A percentile compares a stretch with the other conserved stretches of the same genome.
phyloP scores from a whole-genome alignment of 2,113 vertebrate species.

The Myxocyprinus asiaticus region DNA sequence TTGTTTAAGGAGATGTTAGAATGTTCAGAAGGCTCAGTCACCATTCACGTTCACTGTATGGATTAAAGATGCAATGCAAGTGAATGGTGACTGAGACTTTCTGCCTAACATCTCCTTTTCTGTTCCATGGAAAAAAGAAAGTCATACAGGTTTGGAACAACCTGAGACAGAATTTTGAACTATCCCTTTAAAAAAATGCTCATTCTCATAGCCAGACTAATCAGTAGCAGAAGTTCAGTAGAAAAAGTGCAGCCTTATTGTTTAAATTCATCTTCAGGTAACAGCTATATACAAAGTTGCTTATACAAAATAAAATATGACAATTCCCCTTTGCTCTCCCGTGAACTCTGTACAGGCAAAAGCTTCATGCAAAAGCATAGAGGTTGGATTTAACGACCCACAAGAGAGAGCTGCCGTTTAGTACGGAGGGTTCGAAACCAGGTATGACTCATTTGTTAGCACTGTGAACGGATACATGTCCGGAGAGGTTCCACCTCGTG shows the following conservation, averaged over 20 bases:
- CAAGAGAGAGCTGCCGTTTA: constrained; percentile 10
- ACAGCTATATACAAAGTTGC: constrained; percentile 71
- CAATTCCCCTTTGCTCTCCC: constrained; percentile 59
- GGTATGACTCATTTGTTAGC: constrained; percentile 52
- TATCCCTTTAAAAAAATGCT: neutral
- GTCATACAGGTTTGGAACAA: no score
- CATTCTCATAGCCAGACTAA: constrained; percentile 48
- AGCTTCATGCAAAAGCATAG: constrained; percentile 65
- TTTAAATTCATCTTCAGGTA: constrained; percentile 68
- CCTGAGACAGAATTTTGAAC: neutral
- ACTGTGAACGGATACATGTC: constrained; percentile 4
- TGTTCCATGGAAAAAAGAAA: no score
- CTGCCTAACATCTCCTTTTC: no score
- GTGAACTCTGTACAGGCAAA: constrained; percentile 74
- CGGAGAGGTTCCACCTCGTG: neutral
- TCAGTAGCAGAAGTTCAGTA: constrained; percentile 54
- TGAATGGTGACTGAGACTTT: no score
- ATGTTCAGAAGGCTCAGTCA: no score
- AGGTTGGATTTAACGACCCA: constrained; percentile 34
- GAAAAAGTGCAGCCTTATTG: constrained; percentile 58
- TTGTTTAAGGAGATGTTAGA: no score
- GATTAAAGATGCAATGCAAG: no score
- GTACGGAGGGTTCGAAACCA: constrained; percentile 43
- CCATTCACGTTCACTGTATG: no score
- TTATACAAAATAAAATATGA: constrained; percentile 68